Base-by-base conservation (phyloP, 2,113 vertebrate genomes). In the Sturnira hondurensis region DNA sequence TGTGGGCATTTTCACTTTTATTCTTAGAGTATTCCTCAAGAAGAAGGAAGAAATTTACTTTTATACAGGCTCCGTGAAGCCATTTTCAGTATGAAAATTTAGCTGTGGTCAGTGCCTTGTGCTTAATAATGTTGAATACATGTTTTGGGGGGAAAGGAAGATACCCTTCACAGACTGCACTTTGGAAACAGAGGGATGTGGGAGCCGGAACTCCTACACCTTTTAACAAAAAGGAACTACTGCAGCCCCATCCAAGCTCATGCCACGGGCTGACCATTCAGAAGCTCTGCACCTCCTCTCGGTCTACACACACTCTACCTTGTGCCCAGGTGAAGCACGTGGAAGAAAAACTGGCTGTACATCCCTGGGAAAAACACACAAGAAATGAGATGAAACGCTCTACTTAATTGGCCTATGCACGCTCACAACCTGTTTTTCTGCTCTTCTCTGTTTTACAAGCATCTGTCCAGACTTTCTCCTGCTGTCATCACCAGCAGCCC, bases 351-450 rank as follows among this genome's bases (percentile, higher is more conserved):
- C 71, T 15, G 50, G 63, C n/a, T 80, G 83, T 47, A 1, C 1
- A 36, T 65, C 63, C 54, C 80, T 68, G 86, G 86, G 93, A 93
- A 96, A 96, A 54, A n/a, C 67, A 73, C 68, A 73, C 5, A 74
- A 31, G n/a, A 38, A 77, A 73, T 7, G 19, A 95, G 73, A 56
- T 38, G 78, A 65, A 71, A 77, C 4, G 0, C 15, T 73, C 73
- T 31, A 6, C 33, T 71, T 85, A 52, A 83, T 58, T 87, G 92
- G 65, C 58, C 24, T 26, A 4, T 47, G 81, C 80, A 81, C 56
- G 93, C 89, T 77, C 92, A 67, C 70, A 96, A 77, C 96, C 84
- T 94, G 93, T 94, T 93, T 89, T 89, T 83, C 96, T 91, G 86
- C 86, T 89, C 41, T 61, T 84, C 33, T 68, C 63, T 93, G 52